phyloP scores from a whole-genome alignment of 2,113 vertebrate species.

The Microcebus ravelobensis region DNA sequence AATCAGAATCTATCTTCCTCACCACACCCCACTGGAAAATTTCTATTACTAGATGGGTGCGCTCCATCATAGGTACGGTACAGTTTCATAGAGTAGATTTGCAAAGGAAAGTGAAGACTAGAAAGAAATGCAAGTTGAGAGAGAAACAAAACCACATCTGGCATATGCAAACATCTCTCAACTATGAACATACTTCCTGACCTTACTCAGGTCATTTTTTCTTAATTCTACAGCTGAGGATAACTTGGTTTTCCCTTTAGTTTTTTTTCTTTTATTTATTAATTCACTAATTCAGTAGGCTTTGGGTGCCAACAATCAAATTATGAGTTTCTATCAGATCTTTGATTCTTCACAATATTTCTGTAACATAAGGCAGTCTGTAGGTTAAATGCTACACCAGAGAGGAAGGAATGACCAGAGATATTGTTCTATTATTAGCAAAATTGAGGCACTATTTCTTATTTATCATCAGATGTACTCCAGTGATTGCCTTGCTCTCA shows the following conservation, averaged over 20 bases:
- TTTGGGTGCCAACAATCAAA: neutral
- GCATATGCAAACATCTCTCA: neutral
- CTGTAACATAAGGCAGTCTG: neutral
- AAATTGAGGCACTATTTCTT: neutral
- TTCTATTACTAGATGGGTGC: neutral
- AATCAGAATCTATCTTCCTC: neutral
- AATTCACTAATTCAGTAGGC: neutral
- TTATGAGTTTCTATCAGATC: neutral
- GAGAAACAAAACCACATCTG: neutral
- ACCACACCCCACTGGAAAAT: neutral
- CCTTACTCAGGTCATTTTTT: neutral
- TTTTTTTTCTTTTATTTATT: neutral
- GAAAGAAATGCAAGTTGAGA: neutral
- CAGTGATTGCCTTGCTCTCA: neutral
- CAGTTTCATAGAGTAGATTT: neutral
- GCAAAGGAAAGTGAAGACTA: neutral
- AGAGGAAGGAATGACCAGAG: neutral
- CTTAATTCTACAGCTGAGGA: neutral
- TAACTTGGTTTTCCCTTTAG: neutral
- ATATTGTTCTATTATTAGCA: neutral
- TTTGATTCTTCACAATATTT: neutral
- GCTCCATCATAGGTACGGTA: neutral
- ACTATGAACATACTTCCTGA: neutral
- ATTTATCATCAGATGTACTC: neutral
- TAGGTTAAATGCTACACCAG: neutral